Percentiles rank a stretch among this genome's conserved stretches.
These are phyloP conservation scores for Dromiciops gliroides DNA, from an alignment of 2,113 vertebrate genomes.

Conservation along the genomic window DNA sequence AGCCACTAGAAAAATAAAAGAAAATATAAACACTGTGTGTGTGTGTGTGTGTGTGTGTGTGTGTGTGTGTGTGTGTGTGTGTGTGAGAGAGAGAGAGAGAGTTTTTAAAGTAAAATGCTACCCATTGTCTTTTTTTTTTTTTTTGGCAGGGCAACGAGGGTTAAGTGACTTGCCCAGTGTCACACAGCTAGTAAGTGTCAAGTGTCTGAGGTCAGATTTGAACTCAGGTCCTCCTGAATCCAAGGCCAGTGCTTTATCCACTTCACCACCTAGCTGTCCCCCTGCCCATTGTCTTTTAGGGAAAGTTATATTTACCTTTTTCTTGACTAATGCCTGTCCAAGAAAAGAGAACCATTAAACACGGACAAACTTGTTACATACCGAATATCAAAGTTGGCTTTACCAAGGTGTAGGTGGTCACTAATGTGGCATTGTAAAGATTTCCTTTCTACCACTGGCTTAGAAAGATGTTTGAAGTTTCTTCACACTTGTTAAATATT, in stretches of 20 bases:
- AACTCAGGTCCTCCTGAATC: too few species aligned
- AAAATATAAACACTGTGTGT: neutral
- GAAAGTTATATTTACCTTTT: constrained; percentile 26
- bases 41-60: too few species aligned
- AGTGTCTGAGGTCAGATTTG: too few species aligned
- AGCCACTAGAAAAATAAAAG: constrained; percentile 37
- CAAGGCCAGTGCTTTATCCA: too few species aligned
- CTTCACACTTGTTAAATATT: neutral
- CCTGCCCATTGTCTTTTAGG: constrained; percentile 5
- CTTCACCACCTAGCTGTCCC: too few species aligned
- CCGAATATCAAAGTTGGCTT: neutral
- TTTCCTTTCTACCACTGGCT: neutral
- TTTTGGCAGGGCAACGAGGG: too few species aligned
- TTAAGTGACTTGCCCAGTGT: too few species aligned
- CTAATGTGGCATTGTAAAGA: neutral
- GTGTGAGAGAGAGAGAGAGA: too few species aligned
- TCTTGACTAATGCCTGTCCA: neutral
- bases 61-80: too few species aligned
- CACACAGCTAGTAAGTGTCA: too few species aligned
- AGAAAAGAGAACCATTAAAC: neutral
- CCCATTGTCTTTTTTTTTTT: neutral
- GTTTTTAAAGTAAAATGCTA: constrained; percentile 42
- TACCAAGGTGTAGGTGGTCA: neutral
- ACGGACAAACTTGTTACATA: neutral
- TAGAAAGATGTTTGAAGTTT: neutral